A percentile compares a stretch with the other conserved stretches of the same genome.
These are phyloP conservation scores for Raja brachyura DNA, from an alignment of 2,113 vertebrate genomes.

Conservation along the genomic window DNA sequence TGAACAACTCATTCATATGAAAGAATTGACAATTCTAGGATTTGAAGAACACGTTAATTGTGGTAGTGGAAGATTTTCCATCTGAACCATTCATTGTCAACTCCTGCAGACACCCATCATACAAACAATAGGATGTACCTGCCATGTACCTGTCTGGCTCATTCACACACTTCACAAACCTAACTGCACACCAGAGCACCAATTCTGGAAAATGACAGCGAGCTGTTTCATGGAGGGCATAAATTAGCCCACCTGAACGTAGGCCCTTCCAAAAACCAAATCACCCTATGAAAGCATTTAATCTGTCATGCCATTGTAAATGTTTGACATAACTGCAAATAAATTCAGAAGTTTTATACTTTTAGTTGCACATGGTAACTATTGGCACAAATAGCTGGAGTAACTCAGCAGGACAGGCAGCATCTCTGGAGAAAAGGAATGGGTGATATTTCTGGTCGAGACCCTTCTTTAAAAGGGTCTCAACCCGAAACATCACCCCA, in stretches of 20 bases:
- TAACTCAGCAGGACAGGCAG: no score
- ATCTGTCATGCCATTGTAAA: neutral
- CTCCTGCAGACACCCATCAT: neutral
- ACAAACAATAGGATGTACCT: neutral
- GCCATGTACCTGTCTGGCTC: neutral
- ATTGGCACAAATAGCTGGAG: neutral
- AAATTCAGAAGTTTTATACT: neutral
- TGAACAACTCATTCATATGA: neutral
- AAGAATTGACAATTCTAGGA: neutral
- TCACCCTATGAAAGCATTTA: neutral
- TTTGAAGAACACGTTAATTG: slow-evolving; percentile 3
- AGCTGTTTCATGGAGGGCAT: neutral
- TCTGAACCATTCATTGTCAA: neutral
- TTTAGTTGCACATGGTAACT: neutral
- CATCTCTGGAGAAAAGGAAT: no score
- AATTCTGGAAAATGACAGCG: neutral
- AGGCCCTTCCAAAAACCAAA: neutral
- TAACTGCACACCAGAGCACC: neutral
- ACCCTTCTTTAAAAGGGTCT: no score
- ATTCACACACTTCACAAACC: neutral
- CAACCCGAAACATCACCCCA: no score
- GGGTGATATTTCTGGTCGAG: no score
- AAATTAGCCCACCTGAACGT: neutral
- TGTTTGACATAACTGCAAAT: neutral
- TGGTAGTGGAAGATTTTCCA: neutral